A percentile compares a stretch with the other conserved stretches of the same genome.
phyloP scores from a whole-genome alignment of 2,797 vertebrate species.

The Lepilemur septentrionalis region DNA sequence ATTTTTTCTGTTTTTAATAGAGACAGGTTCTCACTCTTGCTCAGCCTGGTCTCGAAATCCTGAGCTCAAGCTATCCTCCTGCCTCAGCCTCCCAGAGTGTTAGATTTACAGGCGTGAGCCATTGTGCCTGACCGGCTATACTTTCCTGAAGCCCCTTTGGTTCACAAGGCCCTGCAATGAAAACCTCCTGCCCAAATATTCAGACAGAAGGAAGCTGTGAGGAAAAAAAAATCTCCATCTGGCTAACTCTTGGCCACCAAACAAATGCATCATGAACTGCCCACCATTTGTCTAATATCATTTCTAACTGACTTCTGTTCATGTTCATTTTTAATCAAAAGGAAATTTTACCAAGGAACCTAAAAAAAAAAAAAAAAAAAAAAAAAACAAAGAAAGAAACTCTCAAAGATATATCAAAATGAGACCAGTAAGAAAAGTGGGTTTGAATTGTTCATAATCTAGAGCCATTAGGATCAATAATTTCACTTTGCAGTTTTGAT shows the following conservation, averaged over 20 bases:
- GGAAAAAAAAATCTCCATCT: not conserved
- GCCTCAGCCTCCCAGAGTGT: too few species aligned
- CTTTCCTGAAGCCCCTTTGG: not conserved
- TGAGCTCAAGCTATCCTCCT: too few species aligned
- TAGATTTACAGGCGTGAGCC: too few species aligned
- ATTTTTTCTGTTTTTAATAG: too few species aligned
- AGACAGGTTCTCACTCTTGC: too few species aligned
- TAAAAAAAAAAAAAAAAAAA: not conserved
- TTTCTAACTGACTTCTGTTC: not conserved
- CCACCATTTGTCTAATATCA: not conserved
- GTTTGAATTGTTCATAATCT: not conserved
- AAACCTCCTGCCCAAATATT: not conserved
- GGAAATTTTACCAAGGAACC: not conserved
- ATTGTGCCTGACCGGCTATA: too few species aligned
- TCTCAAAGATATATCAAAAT: not conserved
- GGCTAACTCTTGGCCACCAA: not conserved
- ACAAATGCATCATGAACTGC: not conserved
- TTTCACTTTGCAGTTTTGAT: not conserved
- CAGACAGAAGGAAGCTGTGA: not conserved
- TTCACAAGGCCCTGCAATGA: accelerated
- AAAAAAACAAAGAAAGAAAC: too few species aligned
- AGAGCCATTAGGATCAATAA: not conserved
- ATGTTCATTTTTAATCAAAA: not conserved
- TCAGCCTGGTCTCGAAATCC: too few species aligned
- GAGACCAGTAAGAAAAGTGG: not conserved